phyloP scores from a whole-genome alignment of 2,797 vertebrate species.

The Coreius guichenoti region DNA sequence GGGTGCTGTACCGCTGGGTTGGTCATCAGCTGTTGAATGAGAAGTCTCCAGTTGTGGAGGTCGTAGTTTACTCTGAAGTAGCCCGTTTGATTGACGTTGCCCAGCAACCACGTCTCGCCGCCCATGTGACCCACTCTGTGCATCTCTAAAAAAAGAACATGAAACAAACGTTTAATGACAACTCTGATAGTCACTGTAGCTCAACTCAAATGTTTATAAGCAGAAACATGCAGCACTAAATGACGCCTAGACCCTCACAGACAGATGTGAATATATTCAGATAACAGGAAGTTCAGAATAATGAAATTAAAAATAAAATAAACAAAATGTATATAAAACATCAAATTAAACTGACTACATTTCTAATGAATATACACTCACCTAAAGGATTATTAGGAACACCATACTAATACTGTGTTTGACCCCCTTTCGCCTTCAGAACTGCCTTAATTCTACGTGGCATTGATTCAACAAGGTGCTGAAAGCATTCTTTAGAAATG shows the following conservation, averaged over 20 bases:
- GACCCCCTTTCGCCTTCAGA: no score
- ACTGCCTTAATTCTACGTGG: no score
- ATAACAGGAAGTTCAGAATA: background rate
- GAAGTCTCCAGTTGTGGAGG: constrained; percentile 92
- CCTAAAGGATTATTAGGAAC: no score
- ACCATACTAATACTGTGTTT: no score
- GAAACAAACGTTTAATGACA: constrained; percentile 12
- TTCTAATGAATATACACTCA: constrained; percentile 44
- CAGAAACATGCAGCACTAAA: background rate
- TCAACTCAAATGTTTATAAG: background rate
- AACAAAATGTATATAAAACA: background rate
- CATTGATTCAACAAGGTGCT: no score
- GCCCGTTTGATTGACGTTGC: constrained; percentile 97
- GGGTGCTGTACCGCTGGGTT: constrained; percentile 83
- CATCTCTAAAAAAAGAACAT: constrained; percentile 75
- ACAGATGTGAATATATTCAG: constrained; percentile 34
- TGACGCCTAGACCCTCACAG: background rate
- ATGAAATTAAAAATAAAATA: background rate
- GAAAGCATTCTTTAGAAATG: no score
- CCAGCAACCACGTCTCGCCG: constrained; percentile 89
- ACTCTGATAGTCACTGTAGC: constrained; percentile 29
- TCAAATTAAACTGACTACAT: background rate
- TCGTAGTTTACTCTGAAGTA: constrained; percentile 99
- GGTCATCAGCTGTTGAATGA: constrained; percentile 91
- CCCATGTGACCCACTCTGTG: constrained; percentile 85